phyloP scores from a whole-genome alignment of 2,797 vertebrate genomes.

The Paratrypauchen microcephalus region DNA sequence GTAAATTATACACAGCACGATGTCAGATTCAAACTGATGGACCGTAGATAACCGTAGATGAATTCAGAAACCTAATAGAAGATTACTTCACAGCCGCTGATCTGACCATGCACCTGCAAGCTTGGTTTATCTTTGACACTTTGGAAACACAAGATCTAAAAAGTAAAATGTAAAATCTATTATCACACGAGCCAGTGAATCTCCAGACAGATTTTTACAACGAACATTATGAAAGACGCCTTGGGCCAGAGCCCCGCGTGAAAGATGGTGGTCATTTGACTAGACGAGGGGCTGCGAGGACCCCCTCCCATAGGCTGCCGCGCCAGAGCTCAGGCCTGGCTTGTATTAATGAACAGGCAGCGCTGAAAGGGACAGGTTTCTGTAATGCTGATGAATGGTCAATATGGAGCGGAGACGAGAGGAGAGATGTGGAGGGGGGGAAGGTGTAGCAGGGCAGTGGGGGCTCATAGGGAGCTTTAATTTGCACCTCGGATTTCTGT shows the following conservation, averaged over 20 bases:
- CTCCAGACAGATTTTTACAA: constrained; percentile 63
- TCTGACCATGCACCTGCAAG: constrained; percentile 33
- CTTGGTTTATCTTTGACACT: constrained; percentile 48
- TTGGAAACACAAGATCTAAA: constrained; percentile 22
- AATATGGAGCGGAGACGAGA: constrained; percentile 74
- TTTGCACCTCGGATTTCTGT: constrained; percentile 78
- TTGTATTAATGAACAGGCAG: constrained; percentile 80
- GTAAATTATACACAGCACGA: constrained; percentile 56
- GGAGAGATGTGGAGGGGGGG: constrained; percentile 37
- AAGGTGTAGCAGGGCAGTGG: constrained; percentile 34
- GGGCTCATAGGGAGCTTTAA: constrained; percentile 68
- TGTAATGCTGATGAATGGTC: constrained; percentile 86
- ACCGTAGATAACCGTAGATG: constrained; percentile 1
- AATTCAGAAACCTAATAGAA: constrained; percentile 32
- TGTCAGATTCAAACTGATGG: constrained; percentile 19
- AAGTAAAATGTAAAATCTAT: constrained; percentile 45
- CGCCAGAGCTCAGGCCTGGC: constrained; percentile 66
- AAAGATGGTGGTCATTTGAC: constrained; percentile 83
- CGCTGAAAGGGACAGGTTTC: constrained; percentile 77
- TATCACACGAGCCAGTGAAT: constrained; percentile 65
- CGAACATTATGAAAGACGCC: constrained; percentile 65
- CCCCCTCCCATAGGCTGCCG: constrained; percentile 68
- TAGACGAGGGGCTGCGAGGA: constrained; percentile 71
- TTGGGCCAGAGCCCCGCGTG: constrained; percentile 62
- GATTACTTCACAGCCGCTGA: constrained; percentile 27